Evolutionary conservation across 2,113 vertebrate species (phyloP).

Genomic region (Elanus axillaris): DNA sequence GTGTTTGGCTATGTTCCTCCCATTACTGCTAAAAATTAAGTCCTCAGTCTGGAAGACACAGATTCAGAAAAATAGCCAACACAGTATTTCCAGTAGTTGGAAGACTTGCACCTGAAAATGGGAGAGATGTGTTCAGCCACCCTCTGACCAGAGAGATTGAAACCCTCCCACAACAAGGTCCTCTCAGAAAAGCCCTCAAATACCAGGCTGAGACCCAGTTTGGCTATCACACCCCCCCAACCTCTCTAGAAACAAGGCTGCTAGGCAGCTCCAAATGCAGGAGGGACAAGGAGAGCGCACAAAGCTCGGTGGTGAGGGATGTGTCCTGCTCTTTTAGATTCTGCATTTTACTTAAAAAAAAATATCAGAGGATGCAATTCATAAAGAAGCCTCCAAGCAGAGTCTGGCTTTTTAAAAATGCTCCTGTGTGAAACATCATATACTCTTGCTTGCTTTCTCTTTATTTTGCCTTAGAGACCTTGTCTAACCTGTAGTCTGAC

Average conservation of each 20-base stretch:
- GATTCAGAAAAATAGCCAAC: neutral
- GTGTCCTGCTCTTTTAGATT: neutral
- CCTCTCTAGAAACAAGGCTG: neutral
- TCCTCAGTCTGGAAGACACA: neutral
- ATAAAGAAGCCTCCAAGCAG: neutral
- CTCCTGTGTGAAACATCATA: neutral
- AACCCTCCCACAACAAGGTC: neutral
- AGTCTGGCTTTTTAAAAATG: neutral
- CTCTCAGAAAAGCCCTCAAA: neutral
- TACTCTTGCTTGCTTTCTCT: neutral
- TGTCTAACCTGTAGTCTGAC: neutral
- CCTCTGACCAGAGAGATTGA: neutral
- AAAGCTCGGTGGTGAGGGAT: rapidly evolving
- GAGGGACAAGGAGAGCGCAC: neutral
- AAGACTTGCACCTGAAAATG: neutral
- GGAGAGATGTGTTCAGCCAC: neutral
- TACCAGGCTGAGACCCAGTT: neutral
- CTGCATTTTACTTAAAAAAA: neutral
- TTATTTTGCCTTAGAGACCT: neutral
- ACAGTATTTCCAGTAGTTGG: neutral
- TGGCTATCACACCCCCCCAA: rapidly evolving
- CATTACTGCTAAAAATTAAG: neutral
- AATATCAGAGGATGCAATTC: neutral
- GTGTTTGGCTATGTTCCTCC: neutral
- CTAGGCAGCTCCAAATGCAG: neutral